Percentiles rank a stretch among this genome's conserved stretches.
These are phyloP conservation scores for Oreochromis niloticus DNA, from an alignment of 2,113 vertebrate genomes.

Conservation along the genomic window DNA sequence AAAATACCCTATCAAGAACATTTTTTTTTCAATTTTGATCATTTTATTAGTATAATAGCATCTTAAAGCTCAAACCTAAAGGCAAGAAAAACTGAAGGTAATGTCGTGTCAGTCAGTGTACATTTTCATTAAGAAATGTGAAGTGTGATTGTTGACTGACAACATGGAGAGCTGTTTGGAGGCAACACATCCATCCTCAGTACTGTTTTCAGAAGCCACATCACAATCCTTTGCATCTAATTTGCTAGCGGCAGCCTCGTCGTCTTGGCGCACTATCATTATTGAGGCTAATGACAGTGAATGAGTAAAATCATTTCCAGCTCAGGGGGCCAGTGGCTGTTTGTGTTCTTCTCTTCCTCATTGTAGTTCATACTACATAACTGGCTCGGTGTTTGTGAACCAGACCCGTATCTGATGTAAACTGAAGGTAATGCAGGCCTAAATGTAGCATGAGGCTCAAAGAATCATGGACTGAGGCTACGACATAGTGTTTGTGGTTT, in stretches of 20 bases:
- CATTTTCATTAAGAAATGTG: neutral
- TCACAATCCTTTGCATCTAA: constrained; percentile 33
- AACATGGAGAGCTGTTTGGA: neutral
- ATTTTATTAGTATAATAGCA: neutral
- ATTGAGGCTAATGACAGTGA: constrained; percentile 63
- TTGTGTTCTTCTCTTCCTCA: constrained; percentile 19
- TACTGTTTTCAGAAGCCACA: neutral
- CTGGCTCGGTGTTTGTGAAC: neutral
- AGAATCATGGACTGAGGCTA: neutral
- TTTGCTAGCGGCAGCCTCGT: constrained; percentile 32
- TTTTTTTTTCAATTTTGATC: neutral
- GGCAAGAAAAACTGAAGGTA: neutral
- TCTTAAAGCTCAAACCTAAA: neutral
- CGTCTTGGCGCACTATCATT: constrained; percentile 44
- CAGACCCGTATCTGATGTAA: constrained; percentile 12
- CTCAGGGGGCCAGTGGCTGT: constrained; percentile 33
- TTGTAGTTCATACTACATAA: constrained; percentile 6
- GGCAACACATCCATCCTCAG: neutral
- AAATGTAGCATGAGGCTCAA: constrained; percentile 11
- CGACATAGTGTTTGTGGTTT: neutral
- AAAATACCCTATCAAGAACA: neutral
- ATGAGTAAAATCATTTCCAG: constrained; percentile 49
- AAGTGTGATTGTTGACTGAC: neutral
- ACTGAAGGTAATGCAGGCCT: constrained; percentile 23
- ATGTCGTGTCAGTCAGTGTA: neutral